Base-by-base conservation (phyloP, 2,888 invertebrate genomes). In the Lithophane ornitopus region DNA sequence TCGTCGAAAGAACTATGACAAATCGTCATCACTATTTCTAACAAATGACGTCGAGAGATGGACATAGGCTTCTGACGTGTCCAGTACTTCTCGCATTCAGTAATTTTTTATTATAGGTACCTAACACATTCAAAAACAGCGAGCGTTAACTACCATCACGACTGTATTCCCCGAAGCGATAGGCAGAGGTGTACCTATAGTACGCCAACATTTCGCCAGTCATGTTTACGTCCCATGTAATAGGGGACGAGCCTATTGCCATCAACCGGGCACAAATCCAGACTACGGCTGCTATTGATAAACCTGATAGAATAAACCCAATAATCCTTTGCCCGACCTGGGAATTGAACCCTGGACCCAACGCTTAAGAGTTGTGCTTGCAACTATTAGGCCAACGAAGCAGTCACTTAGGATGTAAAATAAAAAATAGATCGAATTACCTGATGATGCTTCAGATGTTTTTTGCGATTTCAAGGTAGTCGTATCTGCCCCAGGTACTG, bases 401-500 rank as follows among this genome's bases (percentile, higher is more conserved):
- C 28, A 28, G 2, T 14, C 22, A 44, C 19, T n/a, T 44, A 22
- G 26, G 19, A 63, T 7, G 28, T 4, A n/a, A 68, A 62, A 66
- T 14, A 2, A 66, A 41, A 19, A 44, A 3, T 16, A 16, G 0
- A 4, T 34, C 34, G 34, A 26, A 34, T 46, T 70, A 76, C 74
- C 74, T 76, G 76, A 0, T 76, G 76, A 0, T 59, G 1, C 46
- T 16, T 46, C 46, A 46, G 46, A 46, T 46, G 16, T 6, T 46
- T 46, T 46, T 46, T 46, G 49, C 7, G 49, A 49, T 49, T 2
- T 19, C 49, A 49, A 49, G 7, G 49, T 16, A 46, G 46, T 46
- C 19, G 46, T 8, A 49, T 49, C 49, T 19, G 19, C 19, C 19
- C 19, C 59, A 52, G 26, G 44, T 1, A 34, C 7, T 52, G 28